Evolutionary conservation across 2,888 invertebrate genomes (phyloP).

Genomic region (Hypena proboscidalis): DNA sequence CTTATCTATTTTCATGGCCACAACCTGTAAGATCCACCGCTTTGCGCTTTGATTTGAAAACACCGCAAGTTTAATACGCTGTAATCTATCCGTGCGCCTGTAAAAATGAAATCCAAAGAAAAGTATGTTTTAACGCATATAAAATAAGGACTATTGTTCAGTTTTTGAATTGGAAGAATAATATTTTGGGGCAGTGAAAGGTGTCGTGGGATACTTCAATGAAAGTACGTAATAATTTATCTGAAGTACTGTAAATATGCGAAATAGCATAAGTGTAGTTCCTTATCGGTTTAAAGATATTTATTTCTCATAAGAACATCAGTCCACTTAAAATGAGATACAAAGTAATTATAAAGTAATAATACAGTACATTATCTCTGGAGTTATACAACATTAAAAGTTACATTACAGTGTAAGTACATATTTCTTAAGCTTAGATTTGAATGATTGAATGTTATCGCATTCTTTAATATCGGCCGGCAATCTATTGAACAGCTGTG

Average conservation of each 20-base stretch:
- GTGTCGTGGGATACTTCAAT: constrained; percentile 19
- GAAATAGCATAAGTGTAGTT: constrained; percentile 1
- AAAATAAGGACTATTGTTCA: constrained; percentile 4
- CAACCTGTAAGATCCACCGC: constrained; percentile 45
- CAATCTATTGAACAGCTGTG: no score
- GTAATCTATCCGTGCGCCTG: constrained; percentile 20
- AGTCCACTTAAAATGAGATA: no score
- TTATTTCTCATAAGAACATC: no score
- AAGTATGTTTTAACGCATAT: constrained; percentile 3
- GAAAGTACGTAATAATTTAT: constrained; percentile 19
- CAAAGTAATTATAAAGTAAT: no score
- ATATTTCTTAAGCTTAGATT: no score
- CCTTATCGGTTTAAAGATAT: no score
- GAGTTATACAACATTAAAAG: no score
- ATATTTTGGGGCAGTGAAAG: constrained; percentile 5
- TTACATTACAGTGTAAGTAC: no score
- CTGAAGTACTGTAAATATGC: constrained; percentile 7
- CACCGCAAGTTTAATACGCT: constrained; percentile 63
- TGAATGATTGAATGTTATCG: no score
- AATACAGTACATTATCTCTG: no score
- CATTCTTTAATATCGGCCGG: no score
- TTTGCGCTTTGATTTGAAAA: constrained; percentile 77
- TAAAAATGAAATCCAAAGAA: constrained; percentile 19
- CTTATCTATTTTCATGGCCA: constrained; percentile 29
- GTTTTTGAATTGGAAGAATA: neutral